A percentile compares a stretch with the other conserved stretches of the same genome.
These are phyloP conservation scores for Anneissia japonica DNA, from an alignment of 35 echinoderm and acorn worm genomes.

Conservation along the genomic window DNA sequence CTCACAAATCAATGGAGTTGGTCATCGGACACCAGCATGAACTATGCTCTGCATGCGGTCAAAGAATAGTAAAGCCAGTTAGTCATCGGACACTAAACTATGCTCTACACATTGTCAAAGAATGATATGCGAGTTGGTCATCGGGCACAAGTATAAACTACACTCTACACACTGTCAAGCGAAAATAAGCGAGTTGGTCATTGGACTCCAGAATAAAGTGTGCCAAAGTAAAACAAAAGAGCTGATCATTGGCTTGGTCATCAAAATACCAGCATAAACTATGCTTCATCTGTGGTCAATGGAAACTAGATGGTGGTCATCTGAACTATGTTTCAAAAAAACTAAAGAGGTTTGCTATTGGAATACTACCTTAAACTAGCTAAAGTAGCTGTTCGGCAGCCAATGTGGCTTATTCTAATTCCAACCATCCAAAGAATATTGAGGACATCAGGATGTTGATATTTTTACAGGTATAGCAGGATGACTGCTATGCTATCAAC, in stretches of 20 bases:
- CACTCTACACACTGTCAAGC: not conserved
- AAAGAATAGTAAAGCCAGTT: conserved; percentile 1
- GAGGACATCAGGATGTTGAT: no score
- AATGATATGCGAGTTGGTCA: not conserved
- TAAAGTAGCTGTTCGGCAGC: no score
- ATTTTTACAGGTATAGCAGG: no score
- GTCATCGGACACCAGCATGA: conserved; percentile 31
- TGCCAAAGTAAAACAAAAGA: not conserved
- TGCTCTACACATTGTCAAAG: not conserved
- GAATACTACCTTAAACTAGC: no score
- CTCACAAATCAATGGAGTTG: conserved; percentile 72
- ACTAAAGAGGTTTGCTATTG: no score
- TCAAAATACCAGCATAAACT: no score
- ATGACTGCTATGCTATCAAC: no score
- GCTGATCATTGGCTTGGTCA: not conserved
- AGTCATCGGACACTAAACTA: not conserved
- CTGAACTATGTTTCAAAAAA: no score
- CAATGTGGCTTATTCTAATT: no score
- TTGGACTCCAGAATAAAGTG: not conserved
- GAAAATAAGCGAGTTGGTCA: not conserved
- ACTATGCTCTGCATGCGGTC: conserved; percentile 74
- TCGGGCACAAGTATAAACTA: not conserved
- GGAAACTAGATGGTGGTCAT: no score
- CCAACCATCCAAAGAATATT: no score
- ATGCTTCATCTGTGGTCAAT: no score